A percentile compares a stretch with the other conserved stretches of the same genome.
These are phyloP conservation scores for Hydractinia symbiolongicarpus DNA, from an alignment of 30 jellyfish, hydroid and myxozoan genomes.

Conservation along the genomic window DNA sequence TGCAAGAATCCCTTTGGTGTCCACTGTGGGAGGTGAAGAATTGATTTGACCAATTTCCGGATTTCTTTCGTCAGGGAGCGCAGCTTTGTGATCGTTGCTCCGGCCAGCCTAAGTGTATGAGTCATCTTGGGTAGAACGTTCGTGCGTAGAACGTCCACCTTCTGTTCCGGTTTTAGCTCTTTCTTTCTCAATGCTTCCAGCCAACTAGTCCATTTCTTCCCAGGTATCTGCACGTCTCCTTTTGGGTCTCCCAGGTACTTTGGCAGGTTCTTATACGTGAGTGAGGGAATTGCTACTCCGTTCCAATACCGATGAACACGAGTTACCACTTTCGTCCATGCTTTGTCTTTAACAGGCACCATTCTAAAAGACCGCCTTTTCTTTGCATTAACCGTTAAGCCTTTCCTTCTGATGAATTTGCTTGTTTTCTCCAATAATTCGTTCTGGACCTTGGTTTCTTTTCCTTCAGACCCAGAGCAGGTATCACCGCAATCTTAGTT, in stretches of 20 bases:
- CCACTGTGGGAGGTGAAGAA: not conserved
- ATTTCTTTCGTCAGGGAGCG: not conserved
- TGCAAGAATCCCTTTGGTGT: not conserved
- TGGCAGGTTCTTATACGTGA: not conserved
- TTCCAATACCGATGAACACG: not conserved
- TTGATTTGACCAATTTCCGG: not conserved
- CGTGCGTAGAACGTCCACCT: not conserved
- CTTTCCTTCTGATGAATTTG: not conserved
- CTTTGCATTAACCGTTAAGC: not conserved
- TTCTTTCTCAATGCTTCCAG: not conserved
- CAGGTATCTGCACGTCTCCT: not conserved
- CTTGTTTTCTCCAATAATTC: not conserved
- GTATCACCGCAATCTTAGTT: not conserved
- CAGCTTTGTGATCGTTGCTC: not conserved
- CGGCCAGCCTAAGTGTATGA: not conserved
- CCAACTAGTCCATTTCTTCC: conserved; percentile 1
- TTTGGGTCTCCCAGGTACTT: conserved; percentile 4
- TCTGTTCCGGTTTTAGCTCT: conserved; percentile 2
- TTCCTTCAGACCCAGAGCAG: not conserved
- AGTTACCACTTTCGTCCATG: not conserved
- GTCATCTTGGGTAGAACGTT: not conserved
- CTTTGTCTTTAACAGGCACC: not conserved
- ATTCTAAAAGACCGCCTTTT: not conserved
- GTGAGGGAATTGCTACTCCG: not conserved
- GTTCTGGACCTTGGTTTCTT: not conserved